phyloP scores from a whole-genome alignment of 2,797 vertebrate species.

The Rhabdomys pumilio region DNA sequence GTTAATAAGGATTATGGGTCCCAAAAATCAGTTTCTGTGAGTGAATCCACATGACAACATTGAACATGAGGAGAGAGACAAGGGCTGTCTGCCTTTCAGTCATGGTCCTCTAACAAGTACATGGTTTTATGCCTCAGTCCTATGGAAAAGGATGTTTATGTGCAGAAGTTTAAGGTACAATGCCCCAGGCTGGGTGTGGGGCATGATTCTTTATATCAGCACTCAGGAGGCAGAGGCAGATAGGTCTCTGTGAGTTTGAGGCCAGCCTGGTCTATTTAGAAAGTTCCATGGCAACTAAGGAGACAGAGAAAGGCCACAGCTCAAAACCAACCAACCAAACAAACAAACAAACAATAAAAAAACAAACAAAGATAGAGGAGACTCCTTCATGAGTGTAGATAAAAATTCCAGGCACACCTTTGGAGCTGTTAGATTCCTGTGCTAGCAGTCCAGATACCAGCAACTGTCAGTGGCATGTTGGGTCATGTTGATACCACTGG shows the following conservation, averaged over 20 bases:
- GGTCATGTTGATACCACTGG: background rate
- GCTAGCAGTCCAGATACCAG: background rate
- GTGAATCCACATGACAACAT: background rate
- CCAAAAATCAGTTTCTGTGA: background rate
- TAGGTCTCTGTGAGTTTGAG: background rate
- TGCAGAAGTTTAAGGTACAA: background rate
- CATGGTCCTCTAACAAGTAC: background rate
- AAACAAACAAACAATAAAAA: background rate
- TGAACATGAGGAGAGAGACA: background rate
- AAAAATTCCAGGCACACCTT: background rate
- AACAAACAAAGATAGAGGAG: background rate
- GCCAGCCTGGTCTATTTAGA: background rate
- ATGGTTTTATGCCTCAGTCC: background rate
- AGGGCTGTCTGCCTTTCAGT: background rate
- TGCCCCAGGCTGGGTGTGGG: background rate
- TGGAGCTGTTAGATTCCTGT: background rate
- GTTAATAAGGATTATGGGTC: background rate
- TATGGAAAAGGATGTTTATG: background rate
- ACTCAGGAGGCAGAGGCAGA: background rate
- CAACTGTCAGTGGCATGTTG: background rate
- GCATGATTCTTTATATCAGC: background rate
- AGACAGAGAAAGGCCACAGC: background rate
- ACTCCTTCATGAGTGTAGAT: background rate
- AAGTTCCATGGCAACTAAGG: background rate
- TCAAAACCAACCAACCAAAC: background rate